Conservation (phyloP, 1,140 invertebrate genomes). For the Leptinotarsa lineolata region DNA sequence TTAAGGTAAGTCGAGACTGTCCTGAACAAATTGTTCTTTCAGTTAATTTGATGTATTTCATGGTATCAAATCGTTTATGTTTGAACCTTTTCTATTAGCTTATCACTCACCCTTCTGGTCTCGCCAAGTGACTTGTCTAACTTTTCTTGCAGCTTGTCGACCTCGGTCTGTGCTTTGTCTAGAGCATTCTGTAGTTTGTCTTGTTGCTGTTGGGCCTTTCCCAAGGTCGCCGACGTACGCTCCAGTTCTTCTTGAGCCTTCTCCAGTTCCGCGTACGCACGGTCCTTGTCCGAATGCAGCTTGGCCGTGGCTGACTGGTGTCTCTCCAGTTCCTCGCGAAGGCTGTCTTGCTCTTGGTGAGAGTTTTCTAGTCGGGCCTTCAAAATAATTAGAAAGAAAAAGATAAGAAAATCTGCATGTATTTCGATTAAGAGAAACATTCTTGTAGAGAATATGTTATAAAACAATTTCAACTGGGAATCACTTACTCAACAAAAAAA, state of each 20-base stretch:
- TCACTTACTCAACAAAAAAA: too few relatives aligned
- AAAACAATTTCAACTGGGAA: too few relatives aligned
- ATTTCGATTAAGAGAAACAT: too few relatives aligned
- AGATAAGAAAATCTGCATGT: too few relatives aligned
- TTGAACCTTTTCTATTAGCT: background rate
- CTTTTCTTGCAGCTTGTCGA: constrained; percentile 87
- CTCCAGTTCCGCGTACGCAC: constrained; percentile 81
- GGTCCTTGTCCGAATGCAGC: constrained; percentile 85
- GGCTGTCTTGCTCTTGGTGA: constrained; percentile 88
- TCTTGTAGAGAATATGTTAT: too few relatives aligned
- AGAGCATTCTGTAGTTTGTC: constrained; percentile 86
- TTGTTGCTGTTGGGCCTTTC: constrained; percentile 86
- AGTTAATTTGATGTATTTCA: too few relatives aligned
- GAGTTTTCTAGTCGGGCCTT: constrained; percentile 88
- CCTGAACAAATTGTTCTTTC: too few relatives aligned
- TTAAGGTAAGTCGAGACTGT: too few relatives aligned
- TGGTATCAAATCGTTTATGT: too few relatives aligned
- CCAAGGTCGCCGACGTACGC: constrained; percentile 82
- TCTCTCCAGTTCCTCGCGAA: constrained; percentile 88
- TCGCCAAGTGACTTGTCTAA: constrained; percentile 80
- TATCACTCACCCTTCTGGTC: constrained; percentile 72
- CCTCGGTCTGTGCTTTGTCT: constrained; percentile 87
- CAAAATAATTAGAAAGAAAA: background rate
- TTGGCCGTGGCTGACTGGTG: constrained; percentile 74
- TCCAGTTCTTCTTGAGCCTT: constrained; percentile 90